A percentile compares a stretch with the other conserved stretches of the same genome.
Evolutionary conservation across 2,113 vertebrate genomes (phyloP).

Genomic region (Lathamus discolor): DNA sequence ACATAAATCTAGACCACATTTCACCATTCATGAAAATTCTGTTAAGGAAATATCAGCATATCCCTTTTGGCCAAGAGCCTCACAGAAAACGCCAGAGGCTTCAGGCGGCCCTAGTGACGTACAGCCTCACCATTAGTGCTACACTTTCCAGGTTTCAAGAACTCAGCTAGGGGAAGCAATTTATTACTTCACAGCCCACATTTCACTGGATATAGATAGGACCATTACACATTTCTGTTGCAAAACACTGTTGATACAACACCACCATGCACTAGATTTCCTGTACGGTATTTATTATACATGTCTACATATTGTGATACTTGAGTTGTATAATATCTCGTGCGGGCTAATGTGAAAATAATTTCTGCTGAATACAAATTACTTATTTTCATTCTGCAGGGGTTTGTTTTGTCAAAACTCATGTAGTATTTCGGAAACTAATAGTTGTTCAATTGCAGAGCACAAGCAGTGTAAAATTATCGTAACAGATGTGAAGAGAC

Average conservation of each 20-base stretch:
- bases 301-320: slow-evolving; percentile 70
- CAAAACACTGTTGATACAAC: not conserved
- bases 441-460: slow-evolving; percentile 76
- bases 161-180: not conserved
- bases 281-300: slow-evolving; percentile 69
- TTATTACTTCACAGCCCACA: not conserved
- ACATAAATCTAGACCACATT: not conserved
- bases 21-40: not conserved
- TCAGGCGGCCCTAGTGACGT: not conserved
- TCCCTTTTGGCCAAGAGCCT: not conserved
- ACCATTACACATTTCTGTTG: not conserved
- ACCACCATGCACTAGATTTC: not conserved
- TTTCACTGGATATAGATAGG: not conserved
- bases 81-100: not conserved
- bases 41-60: not conserved
- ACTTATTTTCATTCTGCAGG: slow-evolving; percentile 74
- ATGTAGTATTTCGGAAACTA: slow-evolving; percentile 78
- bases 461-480: slow-evolving; percentile 73
- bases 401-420: slow-evolving; percentile 80
- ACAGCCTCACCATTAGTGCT: rapidly evolving
- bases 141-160: not conserved
- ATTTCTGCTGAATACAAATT: slow-evolving; percentile 75
- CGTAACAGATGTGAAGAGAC: slow-evolving; percentile 69
- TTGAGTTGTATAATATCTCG: slow-evolving; percentile 69
- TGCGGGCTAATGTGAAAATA: slow-evolving; percentile 69